Evolutionary conservation across 2,888 invertebrate species (phyloP), one percentile per base, ranked within the genome.

Genomic region (Oxycera nigricornis): DNA sequence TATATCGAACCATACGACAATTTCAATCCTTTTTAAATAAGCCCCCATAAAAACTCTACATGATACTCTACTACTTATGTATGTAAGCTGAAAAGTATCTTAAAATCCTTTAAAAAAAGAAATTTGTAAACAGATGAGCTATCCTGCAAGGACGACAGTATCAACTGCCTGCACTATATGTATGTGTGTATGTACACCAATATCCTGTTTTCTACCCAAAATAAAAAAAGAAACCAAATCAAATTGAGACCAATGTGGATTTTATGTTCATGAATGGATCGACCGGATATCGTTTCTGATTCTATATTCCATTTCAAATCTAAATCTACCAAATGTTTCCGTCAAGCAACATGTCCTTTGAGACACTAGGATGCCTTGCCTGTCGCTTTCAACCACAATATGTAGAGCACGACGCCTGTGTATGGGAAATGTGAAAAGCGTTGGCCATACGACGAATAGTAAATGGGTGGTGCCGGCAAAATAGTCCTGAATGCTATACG

Each of bases 291-390:
- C 28, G 59, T 59, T 59, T 28, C 9, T 30, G 59, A 59, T 59
- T 59, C n/a, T 55, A n/a, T 22, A 22, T n/a, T n/a, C 52, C 20
- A 55, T 55, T 55, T 22, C 22, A 24, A 55, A 55, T 55, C 52
- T 24, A 55, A n/a, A n/a, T 55, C 7, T 46, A 46, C n/a, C 17
- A 30, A 59, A 30, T 59, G 28, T 28, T 59, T 59, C n/a, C 30
- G 59, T 59, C 59, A 59, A 20, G 59, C 59, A 59, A 59, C 59
- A 59, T 59, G 59, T 59, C 28, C 59, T 59, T 59, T 59, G 59
- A 20, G 50, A 50, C 4, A n/a, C n/a, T n/a, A n/a, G 22, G 3
- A 20, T 55, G 22, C 9, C 52, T 46, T 2, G 3, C n/a, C 3
- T 46, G 46, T 46, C 14, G 6, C 3, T 11, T 14, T 14, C 3